These are phyloP conservation scores for Pseudococcus jackbeardsleyi DNA, from an alignment of 2,888 invertebrate species.

Conservation along the genomic window DNA sequence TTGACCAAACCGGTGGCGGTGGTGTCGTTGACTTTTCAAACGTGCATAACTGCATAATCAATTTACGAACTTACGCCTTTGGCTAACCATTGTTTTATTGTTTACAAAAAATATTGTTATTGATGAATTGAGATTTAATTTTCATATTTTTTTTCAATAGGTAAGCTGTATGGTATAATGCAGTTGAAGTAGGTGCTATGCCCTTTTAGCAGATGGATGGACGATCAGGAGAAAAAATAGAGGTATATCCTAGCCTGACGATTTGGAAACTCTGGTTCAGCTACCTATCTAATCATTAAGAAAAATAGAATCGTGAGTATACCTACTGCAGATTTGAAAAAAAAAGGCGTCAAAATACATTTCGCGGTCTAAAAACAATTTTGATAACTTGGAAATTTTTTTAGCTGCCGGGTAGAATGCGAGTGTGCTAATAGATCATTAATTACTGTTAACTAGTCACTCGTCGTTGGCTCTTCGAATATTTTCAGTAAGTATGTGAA, in stretches of 20 bases:
- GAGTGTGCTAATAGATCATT: slow-evolving; percentile 27
- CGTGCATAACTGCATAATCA: slow-evolving; percentile 54
- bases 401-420: neutral
- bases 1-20: slow-evolving; percentile 45
- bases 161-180: neutral
- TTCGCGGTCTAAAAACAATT: slow-evolving; percentile 1
- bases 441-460: neutral
- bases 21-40: slow-evolving; percentile 48
- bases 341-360: neutral
- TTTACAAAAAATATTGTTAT: neutral
- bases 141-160: neutral
- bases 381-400: slow-evolving; percentile 26
- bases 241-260: neutral
- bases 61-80: slow-evolving; percentile 36
- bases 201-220: too few species aligned
- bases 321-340: neutral
- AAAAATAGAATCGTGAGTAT: neutral
- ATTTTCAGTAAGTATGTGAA: neutral
- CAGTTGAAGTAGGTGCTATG: neutral
- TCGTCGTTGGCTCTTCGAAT: neutral
- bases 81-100: neutral
- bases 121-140: neutral
- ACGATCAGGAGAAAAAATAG: too few species aligned
- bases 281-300: too few species aligned
- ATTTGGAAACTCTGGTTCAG: neutral